phyloP scores from a whole-genome alignment of 1,140 invertebrate genomes.

The Drosophila lini region DNA sequence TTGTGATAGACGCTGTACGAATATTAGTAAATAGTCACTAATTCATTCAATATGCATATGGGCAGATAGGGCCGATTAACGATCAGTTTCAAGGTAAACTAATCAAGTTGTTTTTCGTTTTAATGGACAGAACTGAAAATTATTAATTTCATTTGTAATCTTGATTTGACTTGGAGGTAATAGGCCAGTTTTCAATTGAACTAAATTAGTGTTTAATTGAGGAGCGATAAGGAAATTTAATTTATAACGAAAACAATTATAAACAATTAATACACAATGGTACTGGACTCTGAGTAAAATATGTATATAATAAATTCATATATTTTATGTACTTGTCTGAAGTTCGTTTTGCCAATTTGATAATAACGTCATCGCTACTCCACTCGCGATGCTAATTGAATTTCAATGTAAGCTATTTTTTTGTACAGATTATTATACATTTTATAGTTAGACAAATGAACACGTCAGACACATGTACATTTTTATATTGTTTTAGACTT shows the following conservation, averaged over 20 bases:
- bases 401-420: slow-evolving; percentile 39
- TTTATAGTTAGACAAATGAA: neutral
- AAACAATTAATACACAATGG: neutral
- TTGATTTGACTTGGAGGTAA: slow-evolving; percentile 4
- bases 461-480: neutral
- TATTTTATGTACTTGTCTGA: neutral
- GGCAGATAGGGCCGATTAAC: slow-evolving; percentile 23
- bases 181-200: neutral
- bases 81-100: slow-evolving; percentile 32
- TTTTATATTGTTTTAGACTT: slow-evolving; percentile 17
- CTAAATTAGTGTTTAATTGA: neutral
- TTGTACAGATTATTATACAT: slow-evolving; percentile 5
- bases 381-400: slow-evolving; percentile 39
- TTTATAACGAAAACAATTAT: too few relatives aligned
- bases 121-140: neutral
- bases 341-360: slow-evolving; percentile 2
- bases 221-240: neutral
- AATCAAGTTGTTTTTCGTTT: slow-evolving; percentile 4
- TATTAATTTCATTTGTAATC: neutral
- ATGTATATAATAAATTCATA: neutral
- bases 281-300: too few relatives aligned
- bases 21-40: slow-evolving; percentile 1
- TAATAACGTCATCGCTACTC: neutral
- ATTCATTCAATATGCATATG: slow-evolving; percentile 40
- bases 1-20: neutral